Evolutionary conservation across 2,888 invertebrate species (phyloP).

Genomic region (Dromius quadrimaculatus): DNA sequence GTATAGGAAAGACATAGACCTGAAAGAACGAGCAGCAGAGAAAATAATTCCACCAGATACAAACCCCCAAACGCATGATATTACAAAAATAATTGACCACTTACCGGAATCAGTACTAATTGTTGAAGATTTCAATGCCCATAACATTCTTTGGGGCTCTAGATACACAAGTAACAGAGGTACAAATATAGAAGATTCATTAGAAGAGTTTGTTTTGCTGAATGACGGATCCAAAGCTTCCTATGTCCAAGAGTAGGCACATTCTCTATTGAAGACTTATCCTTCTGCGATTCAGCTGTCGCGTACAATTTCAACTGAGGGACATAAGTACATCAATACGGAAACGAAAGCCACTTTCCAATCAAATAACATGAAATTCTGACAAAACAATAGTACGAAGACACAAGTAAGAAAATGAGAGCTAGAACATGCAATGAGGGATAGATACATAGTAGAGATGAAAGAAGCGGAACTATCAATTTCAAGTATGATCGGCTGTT

Average conservation of each 20-base stretch:
- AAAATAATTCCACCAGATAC: constrained; percentile 36
- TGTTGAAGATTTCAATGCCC: constrained; percentile 2
- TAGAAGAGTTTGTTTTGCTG: background rate
- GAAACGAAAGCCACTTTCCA: background rate
- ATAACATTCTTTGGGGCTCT: background rate
- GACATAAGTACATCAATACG: background rate
- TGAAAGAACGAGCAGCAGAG: too few relatives aligned
- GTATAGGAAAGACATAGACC: too few relatives aligned
- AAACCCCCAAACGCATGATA: background rate
- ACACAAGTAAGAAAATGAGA: background rate
- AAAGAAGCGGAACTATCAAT: background rate
- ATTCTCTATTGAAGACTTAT: background rate
- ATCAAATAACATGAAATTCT: background rate
- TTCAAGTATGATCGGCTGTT: background rate
- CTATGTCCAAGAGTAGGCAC: background rate
- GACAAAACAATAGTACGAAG: background rate
- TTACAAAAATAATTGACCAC: background rate
- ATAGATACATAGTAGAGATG: background rate
- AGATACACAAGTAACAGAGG: background rate
- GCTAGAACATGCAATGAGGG: background rate
- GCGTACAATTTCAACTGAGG: background rate
- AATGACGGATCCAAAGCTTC: constrained; percentile 10
- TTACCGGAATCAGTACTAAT: background rate
- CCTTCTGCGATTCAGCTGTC: background rate
- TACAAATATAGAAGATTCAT: constrained; percentile 1